A percentile compares a stretch with the other conserved stretches of the same genome.
phyloP scores from a whole-genome alignment of 2,113 vertebrate genomes.

The Gracilinanus agilis region DNA sequence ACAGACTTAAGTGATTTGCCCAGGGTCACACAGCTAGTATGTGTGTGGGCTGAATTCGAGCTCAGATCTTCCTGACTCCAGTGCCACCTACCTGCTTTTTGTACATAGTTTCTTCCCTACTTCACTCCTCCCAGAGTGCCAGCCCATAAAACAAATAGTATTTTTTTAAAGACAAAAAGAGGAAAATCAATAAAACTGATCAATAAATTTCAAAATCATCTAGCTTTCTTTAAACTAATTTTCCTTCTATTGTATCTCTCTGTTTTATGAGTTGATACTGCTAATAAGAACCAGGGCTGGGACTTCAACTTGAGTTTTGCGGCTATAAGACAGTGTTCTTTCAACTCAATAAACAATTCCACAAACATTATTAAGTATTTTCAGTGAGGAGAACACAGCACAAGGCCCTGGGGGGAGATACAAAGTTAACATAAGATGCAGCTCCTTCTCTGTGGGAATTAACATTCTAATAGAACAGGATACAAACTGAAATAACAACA shows the following conservation, averaged over 20 bases:
- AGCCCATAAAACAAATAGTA: not conserved
- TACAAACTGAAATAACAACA: not conserved
- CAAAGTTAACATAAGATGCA: not conserved
- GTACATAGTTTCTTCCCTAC: not conserved
- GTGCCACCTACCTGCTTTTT: not conserved
- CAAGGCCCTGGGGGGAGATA: not conserved
- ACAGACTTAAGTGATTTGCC: no score
- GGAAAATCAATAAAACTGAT: not conserved
- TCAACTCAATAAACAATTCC: not conserved
- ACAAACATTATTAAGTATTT: not conserved
- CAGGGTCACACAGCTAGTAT: no score
- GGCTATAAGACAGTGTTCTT: not conserved
- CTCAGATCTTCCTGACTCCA: no score
- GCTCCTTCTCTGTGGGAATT: not conserved
- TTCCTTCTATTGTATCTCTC: not conserved
- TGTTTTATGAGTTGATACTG: not conserved
- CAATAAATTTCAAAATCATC: not conserved
- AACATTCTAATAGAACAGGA: not conserved
- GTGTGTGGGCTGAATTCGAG: no score
- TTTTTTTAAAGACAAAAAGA: not conserved
- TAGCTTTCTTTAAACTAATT: constrained; percentile 1
- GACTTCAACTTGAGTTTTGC: not conserved
- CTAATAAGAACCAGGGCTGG: not conserved
- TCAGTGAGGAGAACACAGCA: not conserved
- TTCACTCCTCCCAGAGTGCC: not conserved